Conservation (phyloP, 2,797 vertebrate species). For the Sylvilagus floridanus region DNA sequence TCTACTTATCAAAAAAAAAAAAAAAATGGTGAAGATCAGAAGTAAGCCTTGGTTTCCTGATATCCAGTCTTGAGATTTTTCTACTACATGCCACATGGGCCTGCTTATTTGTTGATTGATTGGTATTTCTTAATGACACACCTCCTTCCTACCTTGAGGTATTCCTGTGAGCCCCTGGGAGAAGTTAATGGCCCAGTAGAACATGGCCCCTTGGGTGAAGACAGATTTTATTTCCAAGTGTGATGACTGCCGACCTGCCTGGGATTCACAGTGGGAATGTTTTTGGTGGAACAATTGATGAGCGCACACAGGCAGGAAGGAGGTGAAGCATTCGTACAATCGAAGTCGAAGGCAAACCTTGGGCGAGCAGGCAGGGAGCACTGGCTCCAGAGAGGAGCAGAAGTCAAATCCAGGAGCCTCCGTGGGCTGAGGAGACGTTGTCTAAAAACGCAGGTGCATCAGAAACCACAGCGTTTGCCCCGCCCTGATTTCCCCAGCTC, state of each 20-base stretch:
- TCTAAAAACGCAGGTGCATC: background rate
- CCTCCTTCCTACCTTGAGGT: background rate
- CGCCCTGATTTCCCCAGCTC: background rate
- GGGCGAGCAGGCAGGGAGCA: background rate
- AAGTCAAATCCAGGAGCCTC: background rate
- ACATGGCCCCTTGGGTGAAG: background rate
- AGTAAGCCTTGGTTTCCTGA: slow-evolving; percentile 9
- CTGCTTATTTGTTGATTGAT: background rate
- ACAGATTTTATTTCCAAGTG: background rate
- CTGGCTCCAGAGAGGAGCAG: background rate
- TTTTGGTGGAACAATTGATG: background rate
- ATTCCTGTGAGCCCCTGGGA: background rate
- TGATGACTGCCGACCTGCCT: background rate
- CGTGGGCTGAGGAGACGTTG: background rate
- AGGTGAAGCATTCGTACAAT: background rate
- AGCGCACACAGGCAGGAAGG: background rate
- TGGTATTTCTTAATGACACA: background rate
- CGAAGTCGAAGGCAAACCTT: background rate
- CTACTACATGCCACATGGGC: background rate
- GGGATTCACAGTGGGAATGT: background rate
- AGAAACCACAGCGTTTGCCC: background rate
- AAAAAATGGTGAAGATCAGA: background rate
- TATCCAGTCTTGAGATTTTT: background rate
- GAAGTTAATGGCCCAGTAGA: background rate
- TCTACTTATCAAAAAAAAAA: no score